phyloP scores from a whole-genome alignment of 2,888 invertebrate species.

The Liodrosophila aerea region DNA sequence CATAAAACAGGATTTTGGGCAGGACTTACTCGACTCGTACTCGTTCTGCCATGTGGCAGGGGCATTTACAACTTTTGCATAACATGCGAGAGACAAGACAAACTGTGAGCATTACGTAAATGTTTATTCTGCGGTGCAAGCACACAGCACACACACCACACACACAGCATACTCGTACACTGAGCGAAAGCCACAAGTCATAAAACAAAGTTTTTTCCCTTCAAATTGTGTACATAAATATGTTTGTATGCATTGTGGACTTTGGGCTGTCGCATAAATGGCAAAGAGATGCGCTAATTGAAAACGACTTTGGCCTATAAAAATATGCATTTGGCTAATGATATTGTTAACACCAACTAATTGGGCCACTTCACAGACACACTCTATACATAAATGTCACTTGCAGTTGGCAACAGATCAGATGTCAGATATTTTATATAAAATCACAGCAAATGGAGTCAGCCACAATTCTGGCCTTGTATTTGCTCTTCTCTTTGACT shows the following conservation, averaged over 20 bases:
- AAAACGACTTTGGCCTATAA: constrained; percentile 48
- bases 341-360: constrained; percentile 47
- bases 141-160: constrained; percentile 6
- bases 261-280: constrained; percentile 44
- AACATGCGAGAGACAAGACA: constrained; percentile 48
- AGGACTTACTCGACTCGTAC: too few species aligned
- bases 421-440: too few species aligned
- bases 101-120: constrained; percentile 68
- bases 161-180: not conserved
- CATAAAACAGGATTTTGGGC: constrained; percentile 69
- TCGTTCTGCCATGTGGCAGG: constrained; percentile 5
- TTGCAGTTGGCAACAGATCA: too few species aligned
- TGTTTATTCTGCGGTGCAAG: constrained; percentile 61
- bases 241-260: constrained; percentile 18
- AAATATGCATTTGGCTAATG: constrained; percentile 44
- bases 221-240: too few species aligned
- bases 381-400: too few species aligned
- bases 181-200: constrained; percentile 58
- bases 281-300: constrained; percentile 57
- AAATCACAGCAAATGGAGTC: too few species aligned
- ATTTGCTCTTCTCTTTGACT: constrained; percentile 1
- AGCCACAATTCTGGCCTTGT: too few species aligned
- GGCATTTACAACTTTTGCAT: constrained; percentile 71
- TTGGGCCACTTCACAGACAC: constrained; percentile 53
- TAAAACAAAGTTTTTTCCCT: constrained; percentile 71